Conservation (phyloP, 2,888 invertebrate genomes). For the Nematopogon swammerdamellus region DNA sequence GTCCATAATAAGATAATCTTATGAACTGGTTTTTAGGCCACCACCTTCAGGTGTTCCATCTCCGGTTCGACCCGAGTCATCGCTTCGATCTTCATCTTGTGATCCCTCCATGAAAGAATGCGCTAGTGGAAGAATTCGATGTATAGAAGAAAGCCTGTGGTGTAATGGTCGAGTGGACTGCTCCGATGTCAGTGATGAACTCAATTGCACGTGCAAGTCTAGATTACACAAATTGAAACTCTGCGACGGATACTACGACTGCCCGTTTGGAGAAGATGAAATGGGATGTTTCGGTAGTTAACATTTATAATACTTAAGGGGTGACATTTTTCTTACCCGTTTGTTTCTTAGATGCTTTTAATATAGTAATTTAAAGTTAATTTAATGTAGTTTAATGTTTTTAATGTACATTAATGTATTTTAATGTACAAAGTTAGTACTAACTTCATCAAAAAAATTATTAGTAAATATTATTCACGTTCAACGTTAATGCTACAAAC, state of each 20-base stretch:
- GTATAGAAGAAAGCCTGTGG: slow-evolving; percentile 61
- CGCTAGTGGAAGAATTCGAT: too few relatives aligned
- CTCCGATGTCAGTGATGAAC: slow-evolving; percentile 74
- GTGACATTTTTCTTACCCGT: too few relatives aligned
- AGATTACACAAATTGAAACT: slow-evolving; percentile 61
- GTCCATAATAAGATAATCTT: too few relatives aligned
- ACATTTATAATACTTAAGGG: slow-evolving; percentile 2
- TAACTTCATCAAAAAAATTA: too few relatives aligned
- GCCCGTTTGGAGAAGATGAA: slow-evolving; percentile 80
- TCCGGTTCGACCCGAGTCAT: too few relatives aligned
- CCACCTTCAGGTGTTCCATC: not conserved
- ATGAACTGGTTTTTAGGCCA: not conserved
- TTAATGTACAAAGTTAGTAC: too few relatives aligned
- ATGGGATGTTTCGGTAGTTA: slow-evolving; percentile 69
- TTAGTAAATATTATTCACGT: too few relatives aligned
- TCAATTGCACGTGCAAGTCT: slow-evolving; percentile 67
- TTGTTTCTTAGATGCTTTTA: too few relatives aligned
- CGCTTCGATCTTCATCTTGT: not conserved
- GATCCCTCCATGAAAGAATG: slow-evolving; percentile 17
- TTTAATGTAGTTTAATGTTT: slow-evolving; percentile 1
- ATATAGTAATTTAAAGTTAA: too few relatives aligned
- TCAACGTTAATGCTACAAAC: too few relatives aligned
- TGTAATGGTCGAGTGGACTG: slow-evolving; percentile 76
- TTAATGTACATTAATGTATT: too few relatives aligned
- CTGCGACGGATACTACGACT: slow-evolving; percentile 82